Conservation (phyloP, 2,888 invertebrate species). For the Caenorhabditis auriculariae region DNA sequence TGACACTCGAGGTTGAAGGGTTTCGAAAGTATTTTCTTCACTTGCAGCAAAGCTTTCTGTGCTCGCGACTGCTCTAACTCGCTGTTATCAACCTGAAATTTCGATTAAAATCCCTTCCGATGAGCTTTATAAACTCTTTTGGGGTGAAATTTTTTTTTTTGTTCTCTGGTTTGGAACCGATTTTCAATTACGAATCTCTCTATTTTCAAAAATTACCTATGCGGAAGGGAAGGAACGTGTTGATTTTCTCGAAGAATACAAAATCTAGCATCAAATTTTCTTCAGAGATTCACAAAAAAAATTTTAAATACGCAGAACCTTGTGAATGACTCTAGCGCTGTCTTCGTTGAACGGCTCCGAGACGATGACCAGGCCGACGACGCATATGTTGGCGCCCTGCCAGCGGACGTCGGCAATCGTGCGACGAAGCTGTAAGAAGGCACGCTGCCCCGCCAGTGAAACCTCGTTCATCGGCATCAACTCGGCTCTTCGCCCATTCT, state of each 20-base stretch:
- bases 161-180: no score
- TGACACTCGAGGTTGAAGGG: slow-evolving; percentile 11
- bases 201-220: neutral
- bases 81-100: slow-evolving; percentile 1
- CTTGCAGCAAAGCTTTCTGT: slow-evolving; percentile 27
- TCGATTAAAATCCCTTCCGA: neutral
- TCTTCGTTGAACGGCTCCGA: slow-evolving; percentile 7
- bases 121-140: neutral
- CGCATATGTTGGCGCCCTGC: slow-evolving; percentile 23
- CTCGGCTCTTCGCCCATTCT: slow-evolving; percentile 6
- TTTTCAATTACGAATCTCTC: no score
- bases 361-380: slow-evolving; percentile 14
- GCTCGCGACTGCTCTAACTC: slow-evolving; percentile 23
- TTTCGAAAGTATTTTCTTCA: slow-evolving; percentile 40
- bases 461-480: slow-evolving; percentile 2
- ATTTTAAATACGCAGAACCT: neutral
- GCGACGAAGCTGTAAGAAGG: slow-evolving; percentile 29
- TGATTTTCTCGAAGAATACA: slow-evolving; percentile 12
- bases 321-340: slow-evolving; percentile 4
- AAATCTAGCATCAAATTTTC: slow-evolving; percentile 4
- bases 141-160: neutral
- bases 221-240: no score
- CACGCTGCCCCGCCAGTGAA: slow-evolving; percentile 25
- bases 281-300: neutral
- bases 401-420: slow-evolving; percentile 34